Evolutionary conservation across 2,888 invertebrate species (phyloP), one percentile per base, ranked within the genome.

Genomic region (Pomacea canaliculata): DNA sequence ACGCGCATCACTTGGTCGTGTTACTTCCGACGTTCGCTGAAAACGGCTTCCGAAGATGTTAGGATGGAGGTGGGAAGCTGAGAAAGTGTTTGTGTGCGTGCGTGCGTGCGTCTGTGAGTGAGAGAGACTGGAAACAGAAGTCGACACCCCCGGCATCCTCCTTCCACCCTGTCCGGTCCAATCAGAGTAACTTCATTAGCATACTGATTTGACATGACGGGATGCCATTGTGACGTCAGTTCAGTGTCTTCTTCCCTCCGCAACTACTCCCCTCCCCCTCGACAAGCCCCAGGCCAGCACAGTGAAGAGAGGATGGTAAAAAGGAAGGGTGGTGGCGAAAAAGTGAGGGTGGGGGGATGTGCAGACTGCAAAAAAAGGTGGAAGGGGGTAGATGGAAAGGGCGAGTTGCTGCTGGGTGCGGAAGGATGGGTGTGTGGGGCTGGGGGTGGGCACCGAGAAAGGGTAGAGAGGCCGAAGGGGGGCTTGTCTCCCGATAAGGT

Each of bases 101-200:
- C 48, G 69, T 49, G 69, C 48, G 49, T 69, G 69, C 48, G 69
- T 69, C 48, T 69, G 69, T 49, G 69, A 60, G 60, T 37, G 71
- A 59, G 60, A 71, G 59, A 71, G 71, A 12, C 27, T n/a, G 9
- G 60, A 46, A 19, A 19, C 63, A 18, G 37, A 46, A 68, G 48
- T 68, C 66, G 13, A 49, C 66, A 12, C 49, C 46, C 59, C 16
- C 51, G 16, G 65, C 66, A 49, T 48, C 37, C 49, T n/a, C 18
- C 37, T 59, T 68, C 51, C n/a, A 19, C 63, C 27, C 10, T 63
- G 69, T 74, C 74, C 69, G 69, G 74, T 69, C 74, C 63, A 74
- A 74, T 74, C 69, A 69, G 48, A 48, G n/a, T 74, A 74, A 69
- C 74, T 74, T 74, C 74, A 74, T 74, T 74, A 67, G 69, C 74